Evolutionary conservation across 2,797 vertebrate genomes (phyloP).

Genomic region (Premnoplex brunnescens): DNA sequence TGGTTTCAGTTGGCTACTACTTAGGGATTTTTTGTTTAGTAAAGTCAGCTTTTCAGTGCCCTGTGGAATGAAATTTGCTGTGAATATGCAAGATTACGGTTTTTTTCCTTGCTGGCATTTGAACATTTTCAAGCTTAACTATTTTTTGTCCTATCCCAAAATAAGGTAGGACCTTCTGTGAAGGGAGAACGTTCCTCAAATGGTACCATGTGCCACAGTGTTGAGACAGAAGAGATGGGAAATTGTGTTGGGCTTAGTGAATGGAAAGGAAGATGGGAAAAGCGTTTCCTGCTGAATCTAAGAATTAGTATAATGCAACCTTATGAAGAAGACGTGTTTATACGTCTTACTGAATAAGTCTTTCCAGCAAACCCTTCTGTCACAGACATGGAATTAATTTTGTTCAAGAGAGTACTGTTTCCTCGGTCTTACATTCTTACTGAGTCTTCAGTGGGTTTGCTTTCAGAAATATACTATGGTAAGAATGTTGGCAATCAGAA

Average conservation of each 20-base stretch:
- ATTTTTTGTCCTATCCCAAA: neutral
- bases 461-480: neutral
- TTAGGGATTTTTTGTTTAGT: neutral
- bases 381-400: neutral
- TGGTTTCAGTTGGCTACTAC: neutral
- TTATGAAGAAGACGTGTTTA: neutral
- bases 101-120: neutral
- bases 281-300: neutral
- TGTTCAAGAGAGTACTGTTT: neutral
- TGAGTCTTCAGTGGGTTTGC: neutral
- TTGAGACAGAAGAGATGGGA: neutral
- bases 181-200: neutral
- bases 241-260: neutral
- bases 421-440: neutral
- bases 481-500: neutral
- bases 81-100: neutral
- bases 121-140: neutral
- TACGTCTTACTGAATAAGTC: neutral
- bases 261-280: neutral
- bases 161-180: neutral
- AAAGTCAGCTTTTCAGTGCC: neutral
- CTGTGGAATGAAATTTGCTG: neutral
- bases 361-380: neutral
- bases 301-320: neutral
- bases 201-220: neutral